Base-by-base conservation (phyloP, 1,140 invertebrate genomes). In the Drosophila biarmipes region DNA sequence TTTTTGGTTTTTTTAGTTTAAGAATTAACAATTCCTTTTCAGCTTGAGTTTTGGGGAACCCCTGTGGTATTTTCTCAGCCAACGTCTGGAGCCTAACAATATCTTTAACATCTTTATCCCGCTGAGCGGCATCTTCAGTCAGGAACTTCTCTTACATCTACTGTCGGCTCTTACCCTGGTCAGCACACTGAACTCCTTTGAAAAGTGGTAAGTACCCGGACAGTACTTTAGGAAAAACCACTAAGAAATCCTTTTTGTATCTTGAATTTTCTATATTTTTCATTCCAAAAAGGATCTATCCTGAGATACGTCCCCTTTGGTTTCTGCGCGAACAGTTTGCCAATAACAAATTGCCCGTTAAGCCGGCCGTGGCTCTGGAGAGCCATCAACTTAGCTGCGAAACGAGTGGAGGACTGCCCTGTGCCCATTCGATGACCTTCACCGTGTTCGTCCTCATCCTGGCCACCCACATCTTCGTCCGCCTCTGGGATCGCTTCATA, bases 131-230 rank as follows among this genome's bases (percentile, higher is more conserved):
- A 72, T 82, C 29, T 78, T 49, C 10, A 49, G 71, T 15, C 84
- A 89, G 40, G 68, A 79, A 15, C 43, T 91, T 14, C 68, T 91
- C 0, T 40, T 37, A 12, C 80, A 71, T 14, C 43, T 91, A 7
- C 24, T 80, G 3, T 40, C 29, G 31, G 61, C 64, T 4, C n/a
- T 86, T 21, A 73, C 75, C 14, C 38, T 90, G 2, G 49, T 77
- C 6, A 90, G 82, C 54, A 53, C 51, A 0, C 6, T 90, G 10
- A 76, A 71, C 56, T 90, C 90, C 6, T 66, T 90, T 6, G 54
- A 54, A 17, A 91, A 91, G 62, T 91, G 90, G 90, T 89, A 57
- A 63, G 79, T 45, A 17, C n/a, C n/a, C n/a, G n/a, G n/a, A n/a
- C n/a, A n/a, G n/a, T n/a, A n/a, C n/a, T n/a, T n/a, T n/a, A n/a